These are phyloP conservation scores for Spodoptera littoralis DNA, from an alignment of 2,888 invertebrate species.

Conservation along the genomic window DNA sequence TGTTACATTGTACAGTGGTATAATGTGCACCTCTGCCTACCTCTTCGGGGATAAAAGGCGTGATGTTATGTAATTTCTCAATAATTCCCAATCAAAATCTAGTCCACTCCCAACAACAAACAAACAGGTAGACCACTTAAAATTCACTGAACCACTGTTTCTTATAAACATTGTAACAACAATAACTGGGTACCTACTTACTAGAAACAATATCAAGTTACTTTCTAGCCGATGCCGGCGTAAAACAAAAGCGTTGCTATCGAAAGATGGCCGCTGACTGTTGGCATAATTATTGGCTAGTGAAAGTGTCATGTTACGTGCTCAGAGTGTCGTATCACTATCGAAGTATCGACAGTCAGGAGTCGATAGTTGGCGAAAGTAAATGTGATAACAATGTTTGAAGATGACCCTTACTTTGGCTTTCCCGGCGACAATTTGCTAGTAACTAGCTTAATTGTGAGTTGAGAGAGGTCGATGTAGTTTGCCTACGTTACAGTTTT, in stretches of 20 bases:
- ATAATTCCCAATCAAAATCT: too few species aligned
- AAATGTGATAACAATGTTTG: conserved; percentile 14
- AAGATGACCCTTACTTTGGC: too few species aligned
- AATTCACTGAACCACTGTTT: background rate
- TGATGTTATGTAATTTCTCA: too few species aligned
- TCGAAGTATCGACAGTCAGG: conserved; percentile 21
- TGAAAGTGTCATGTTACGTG: conserved; percentile 54
- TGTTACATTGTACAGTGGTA: too few species aligned
- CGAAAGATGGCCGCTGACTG: conserved; percentile 52
- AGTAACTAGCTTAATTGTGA: too few species aligned
- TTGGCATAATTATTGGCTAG: conserved; percentile 45
- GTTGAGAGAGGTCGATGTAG: too few species aligned
- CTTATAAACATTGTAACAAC: background rate
- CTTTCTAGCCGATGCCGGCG: conserved; percentile 52
- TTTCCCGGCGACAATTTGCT: too few species aligned
- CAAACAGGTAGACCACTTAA: background rate
- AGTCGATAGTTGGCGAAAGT: conserved; percentile 24
- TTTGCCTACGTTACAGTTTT: too few species aligned
- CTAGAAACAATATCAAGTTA: conserved; percentile 10
- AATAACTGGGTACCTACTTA: background rate
- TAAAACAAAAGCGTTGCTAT: conserved; percentile 50
- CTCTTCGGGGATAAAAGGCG: too few species aligned
- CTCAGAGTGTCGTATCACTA: conserved; percentile 27
- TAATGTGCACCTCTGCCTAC: too few species aligned
- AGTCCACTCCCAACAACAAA: too few species aligned